Percentiles rank a stretch among this genome's conserved stretches.
phyloP scores from a whole-genome alignment of 2,113 vertebrate species.

The Labrus mixtus region DNA sequence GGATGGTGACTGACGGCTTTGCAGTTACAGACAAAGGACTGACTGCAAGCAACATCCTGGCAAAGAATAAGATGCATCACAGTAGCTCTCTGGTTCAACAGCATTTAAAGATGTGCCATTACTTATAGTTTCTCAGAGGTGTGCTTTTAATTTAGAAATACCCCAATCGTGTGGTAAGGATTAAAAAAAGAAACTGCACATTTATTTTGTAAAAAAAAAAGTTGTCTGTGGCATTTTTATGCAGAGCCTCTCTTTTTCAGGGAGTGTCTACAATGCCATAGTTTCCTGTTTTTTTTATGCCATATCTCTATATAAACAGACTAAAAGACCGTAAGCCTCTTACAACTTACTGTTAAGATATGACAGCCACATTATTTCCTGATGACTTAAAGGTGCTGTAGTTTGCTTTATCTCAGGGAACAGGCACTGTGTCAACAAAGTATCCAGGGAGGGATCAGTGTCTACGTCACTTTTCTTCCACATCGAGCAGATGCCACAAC shows the following conservation, averaged over 20 bases:
- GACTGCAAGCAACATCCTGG: conserved; percentile 32
- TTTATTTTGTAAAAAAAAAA: not conserved
- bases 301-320: not conserved
- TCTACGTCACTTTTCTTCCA: conserved; percentile 39
- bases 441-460: conserved; percentile 23
- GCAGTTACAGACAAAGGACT: conserved; percentile 4
- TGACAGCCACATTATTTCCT: not conserved
- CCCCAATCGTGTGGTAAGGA: not conserved
- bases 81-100: conserved; percentile 12
- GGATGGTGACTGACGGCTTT: conserved; percentile 36
- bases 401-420: conserved; percentile 18
- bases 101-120: conserved; percentile 4
- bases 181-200: not conserved
- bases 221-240: not conserved
- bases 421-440: conserved; percentile 31
- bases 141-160: not conserved
- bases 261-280: not conserved
- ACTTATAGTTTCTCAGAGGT: not conserved
- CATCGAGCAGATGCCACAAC: conserved; percentile 31
- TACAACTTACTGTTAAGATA: not conserved
- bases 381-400: not conserved
- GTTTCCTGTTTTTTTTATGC: not conserved
- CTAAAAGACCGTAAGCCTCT: not conserved
- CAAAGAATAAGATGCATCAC: conserved; percentile 4
- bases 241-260: not conserved